Evolutionary conservation across 2,113 vertebrate species (phyloP).

Genomic region (Climacteris rufus): DNA sequence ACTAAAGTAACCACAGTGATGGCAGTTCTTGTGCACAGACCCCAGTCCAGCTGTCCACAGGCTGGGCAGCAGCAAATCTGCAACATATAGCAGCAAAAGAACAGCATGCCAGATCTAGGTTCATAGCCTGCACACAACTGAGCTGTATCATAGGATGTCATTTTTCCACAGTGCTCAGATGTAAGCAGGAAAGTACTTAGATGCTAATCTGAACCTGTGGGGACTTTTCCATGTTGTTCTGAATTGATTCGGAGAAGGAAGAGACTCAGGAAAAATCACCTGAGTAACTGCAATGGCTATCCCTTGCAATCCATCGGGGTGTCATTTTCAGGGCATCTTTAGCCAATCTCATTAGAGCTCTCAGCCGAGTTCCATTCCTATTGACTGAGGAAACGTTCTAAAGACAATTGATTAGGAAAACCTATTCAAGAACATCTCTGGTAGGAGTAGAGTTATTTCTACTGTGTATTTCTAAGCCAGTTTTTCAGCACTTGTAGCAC

Average conservation of each 20-base stretch:
- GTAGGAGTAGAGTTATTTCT: background rate
- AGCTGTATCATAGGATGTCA: background rate
- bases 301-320: background rate
- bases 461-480: background rate
- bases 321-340: background rate
- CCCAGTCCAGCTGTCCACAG: background rate
- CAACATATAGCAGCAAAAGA: background rate
- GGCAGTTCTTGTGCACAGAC: background rate
- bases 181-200: background rate
- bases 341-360: background rate
- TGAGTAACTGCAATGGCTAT: background rate
- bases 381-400: background rate
- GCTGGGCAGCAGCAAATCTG: background rate
- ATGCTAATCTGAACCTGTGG: background rate
- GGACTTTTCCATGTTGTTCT: background rate
- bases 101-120: background rate
- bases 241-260: background rate
- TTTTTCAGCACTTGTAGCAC: background rate
- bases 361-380: background rate
- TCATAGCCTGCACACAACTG: background rate
- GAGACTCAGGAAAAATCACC: background rate
- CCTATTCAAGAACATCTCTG: background rate
- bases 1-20: background rate
- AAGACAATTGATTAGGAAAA: background rate
- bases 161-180: background rate